A percentile compares a stretch with the other conserved stretches of the same genome.
Evolutionary conservation across 2,888 invertebrate genomes (phyloP).

Genomic region (Caenorhabditis japonica): DNA sequence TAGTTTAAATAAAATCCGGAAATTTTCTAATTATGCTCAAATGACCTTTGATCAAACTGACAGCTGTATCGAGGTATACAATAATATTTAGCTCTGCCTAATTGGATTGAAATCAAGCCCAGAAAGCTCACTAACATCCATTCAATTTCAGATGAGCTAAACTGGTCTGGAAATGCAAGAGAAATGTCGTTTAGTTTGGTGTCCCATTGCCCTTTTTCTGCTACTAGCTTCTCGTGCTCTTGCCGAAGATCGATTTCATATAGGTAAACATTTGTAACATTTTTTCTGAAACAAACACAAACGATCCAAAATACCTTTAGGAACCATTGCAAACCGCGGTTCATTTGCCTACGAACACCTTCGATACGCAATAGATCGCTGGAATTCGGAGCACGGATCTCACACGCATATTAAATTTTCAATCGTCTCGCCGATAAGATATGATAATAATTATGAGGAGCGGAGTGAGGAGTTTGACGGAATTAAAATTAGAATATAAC

Average conservation of each 20-base stretch:
- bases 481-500: too few species aligned
- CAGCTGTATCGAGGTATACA: too few species aligned
- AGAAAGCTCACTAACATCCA: too few species aligned
- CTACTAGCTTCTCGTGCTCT: not conserved
- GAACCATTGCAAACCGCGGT: slow-evolving; percentile 58
- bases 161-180: slow-evolving; percentile 41
- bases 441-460: slow-evolving; percentile 60
- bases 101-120: too few species aligned
- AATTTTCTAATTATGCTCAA: too few species aligned
- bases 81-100: too few species aligned
- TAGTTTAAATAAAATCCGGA: too few species aligned
- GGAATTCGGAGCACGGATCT: slow-evolving; percentile 67
- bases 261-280: slow-evolving; percentile 14
- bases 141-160: slow-evolving; percentile 52
- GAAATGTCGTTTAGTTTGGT: slow-evolving; percentile 54
- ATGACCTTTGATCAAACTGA: too few species aligned
- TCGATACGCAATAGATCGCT: slow-evolving; percentile 72
- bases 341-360: slow-evolving; percentile 69
- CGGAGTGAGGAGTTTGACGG: too few species aligned
- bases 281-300: not conserved
- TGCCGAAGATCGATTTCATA: slow-evolving; percentile 48
- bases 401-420: slow-evolving; percentile 63
- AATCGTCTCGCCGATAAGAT: slow-evolving; percentile 59
- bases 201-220: slow-evolving; percentile 18
- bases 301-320: slow-evolving; percentile 36